Base-by-base conservation (phyloP, 2,888 invertebrate genomes). In the Chirona hameri region DNA sequence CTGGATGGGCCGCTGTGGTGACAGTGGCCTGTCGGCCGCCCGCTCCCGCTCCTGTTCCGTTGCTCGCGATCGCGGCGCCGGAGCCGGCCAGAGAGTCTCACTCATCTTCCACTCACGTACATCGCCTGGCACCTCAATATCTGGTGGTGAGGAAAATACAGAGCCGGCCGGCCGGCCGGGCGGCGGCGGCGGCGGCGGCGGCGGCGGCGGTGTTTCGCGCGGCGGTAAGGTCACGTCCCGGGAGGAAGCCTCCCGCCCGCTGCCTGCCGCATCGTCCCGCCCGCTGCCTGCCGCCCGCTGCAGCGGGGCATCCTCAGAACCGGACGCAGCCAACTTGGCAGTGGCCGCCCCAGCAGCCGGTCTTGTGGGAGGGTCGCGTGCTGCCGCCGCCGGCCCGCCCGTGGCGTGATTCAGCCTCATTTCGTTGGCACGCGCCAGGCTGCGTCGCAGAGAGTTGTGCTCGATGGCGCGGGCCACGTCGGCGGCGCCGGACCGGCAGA, bases 361-460 rank as follows among this genome's bases (percentile, higher is more conserved):
- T 18, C 60, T 24, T 2, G 60, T 24, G 60, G 21, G 60, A 60
- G 24, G 21, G 24, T 21, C 2, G 24, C 24, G 7, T 21, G 60
- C 60, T 18, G 18, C 60, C 2, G 14, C 60, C 60, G 60, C 60
- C 60, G 60, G 24, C 60, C 60, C 60, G 60, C 27, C 65, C 10
- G 65, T 12, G 7, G 10, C 65, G n/a, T 10, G n/a, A 12, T n/a
- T n/a, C 82, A 83, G 83, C 80, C 85, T 82, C 27, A 31, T n/a
- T 4, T 31, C 31, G 85, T 85, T 86, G 81, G 84, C 86, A 84
- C 93, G 92, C 85, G 95, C 92, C 82, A 95, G 89, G 24, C 94
- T 95, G 84, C 95, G 91, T 4, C 95, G 90, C 27, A 95, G 88
- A 0, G 95, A 94, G 87, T 95, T 95, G 79, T 95, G 90, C 86